Conservation (phyloP, 2,113 vertebrate genomes). For the Anseranas semipalmata region DNA sequence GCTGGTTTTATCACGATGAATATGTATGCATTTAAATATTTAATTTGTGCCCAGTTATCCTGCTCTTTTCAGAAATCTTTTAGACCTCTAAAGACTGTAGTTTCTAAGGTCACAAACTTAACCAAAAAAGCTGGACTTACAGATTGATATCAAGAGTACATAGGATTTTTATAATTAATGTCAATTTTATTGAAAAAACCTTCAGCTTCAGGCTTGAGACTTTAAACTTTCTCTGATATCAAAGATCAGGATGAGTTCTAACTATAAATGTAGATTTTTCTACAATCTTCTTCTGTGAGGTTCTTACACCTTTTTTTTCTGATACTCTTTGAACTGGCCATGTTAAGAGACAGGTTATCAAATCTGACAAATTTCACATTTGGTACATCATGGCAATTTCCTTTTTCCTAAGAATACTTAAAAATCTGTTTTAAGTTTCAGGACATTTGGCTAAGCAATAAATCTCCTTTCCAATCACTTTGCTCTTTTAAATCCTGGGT, state of each 20-base stretch:
- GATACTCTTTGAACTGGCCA: neutral
- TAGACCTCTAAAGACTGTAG: neutral
- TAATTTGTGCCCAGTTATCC: neutral
- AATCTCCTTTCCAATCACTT: constrained; percentile 63
- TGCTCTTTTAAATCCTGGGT: constrained; percentile 56
- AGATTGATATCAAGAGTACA: neutral
- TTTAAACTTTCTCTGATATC: neutral
- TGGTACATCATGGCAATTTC: neutral
- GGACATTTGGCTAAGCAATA: constrained; percentile 42
- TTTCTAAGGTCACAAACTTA: neutral
- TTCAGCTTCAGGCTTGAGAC: neutral
- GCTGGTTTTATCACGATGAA: neutral
- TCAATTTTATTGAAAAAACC: neutral
- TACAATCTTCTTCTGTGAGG: neutral
- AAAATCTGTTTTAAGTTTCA: constrained; percentile 57
- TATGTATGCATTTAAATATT: neutral
- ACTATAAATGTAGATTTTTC: neutral
- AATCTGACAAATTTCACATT: neutral
- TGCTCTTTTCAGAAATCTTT: neutral
- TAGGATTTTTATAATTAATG: neutral
- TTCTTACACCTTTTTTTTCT: neutral
- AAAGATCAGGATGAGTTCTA: neutral
- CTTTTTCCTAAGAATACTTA: neutral
- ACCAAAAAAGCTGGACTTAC: neutral
- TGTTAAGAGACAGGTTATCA: neutral